These are phyloP conservation scores for Chunga burmeisteri DNA, from an alignment of 2,113 vertebrate genomes.

Conservation along the genomic window DNA sequence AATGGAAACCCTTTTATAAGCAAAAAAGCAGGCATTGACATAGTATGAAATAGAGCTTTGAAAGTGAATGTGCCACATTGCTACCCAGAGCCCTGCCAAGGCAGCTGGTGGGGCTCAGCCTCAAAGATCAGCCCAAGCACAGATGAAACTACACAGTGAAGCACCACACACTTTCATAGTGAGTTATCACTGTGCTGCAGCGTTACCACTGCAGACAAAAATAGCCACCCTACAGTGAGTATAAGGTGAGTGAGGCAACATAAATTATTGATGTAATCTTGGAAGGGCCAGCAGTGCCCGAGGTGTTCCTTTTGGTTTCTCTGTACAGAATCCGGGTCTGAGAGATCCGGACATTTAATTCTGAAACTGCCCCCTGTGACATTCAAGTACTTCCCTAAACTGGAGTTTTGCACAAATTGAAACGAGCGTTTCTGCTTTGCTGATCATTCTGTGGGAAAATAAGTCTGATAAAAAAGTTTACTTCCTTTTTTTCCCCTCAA, in stretches of 20 bases:
- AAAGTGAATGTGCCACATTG: not conserved
- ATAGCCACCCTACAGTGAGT: not conserved
- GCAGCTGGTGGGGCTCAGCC: not conserved
- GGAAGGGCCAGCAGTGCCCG: not conserved
- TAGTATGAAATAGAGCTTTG: not conserved
- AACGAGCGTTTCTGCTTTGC: accelerated
- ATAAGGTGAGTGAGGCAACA: not conserved
- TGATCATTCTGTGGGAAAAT: not conserved
- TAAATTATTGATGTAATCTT: not conserved
- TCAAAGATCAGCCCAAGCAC: not conserved
- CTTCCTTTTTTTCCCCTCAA: not conserved
- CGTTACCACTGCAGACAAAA: not conserved
- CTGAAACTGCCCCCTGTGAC: not conserved
- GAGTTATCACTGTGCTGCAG: not conserved
- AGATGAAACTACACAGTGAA: not conserved
- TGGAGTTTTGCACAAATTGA: not conserved
- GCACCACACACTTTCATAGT: not conserved
- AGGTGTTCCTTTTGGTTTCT: constrained; percentile 33
- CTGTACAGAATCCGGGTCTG: not conserved
- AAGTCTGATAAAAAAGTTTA: not conserved
- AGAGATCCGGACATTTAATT: not conserved
- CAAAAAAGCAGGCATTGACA: not conserved
- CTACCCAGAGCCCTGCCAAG: not conserved
- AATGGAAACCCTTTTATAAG: not conserved
- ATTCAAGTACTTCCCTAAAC: not conserved